Conservation (phyloP, 2,797 vertebrate species). For the Capromys pilorides region DNA sequence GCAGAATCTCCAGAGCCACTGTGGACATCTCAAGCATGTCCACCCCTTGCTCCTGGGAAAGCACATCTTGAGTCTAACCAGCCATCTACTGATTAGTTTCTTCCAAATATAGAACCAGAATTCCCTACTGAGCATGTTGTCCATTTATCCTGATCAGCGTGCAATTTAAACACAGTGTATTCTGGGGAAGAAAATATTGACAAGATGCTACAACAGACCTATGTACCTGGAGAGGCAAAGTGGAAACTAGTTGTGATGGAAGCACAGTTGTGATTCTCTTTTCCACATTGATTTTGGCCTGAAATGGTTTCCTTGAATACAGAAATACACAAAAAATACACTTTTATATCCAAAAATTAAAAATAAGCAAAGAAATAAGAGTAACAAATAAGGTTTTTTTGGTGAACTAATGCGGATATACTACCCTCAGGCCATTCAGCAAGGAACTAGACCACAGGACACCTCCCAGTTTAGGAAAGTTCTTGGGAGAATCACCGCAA, state of each 20-base stretch:
- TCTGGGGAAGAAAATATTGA: slow-evolving; percentile 44
- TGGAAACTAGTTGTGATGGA: slow-evolving; percentile 55
- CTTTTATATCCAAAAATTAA: slow-evolving; percentile 21
- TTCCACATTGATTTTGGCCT: not conserved
- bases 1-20: not conserved
- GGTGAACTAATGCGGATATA: not conserved
- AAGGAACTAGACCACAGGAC: not conserved
- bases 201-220: not conserved
- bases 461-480: not conserved
- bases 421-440: not conserved
- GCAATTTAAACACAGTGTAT: slow-evolving; percentile 63
- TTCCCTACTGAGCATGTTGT: not conserved
- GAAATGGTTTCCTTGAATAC: slow-evolving; percentile 55
- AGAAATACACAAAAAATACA: slow-evolving; percentile 21
- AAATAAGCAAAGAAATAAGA: slow-evolving; percentile 18
- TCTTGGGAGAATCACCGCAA: not conserved
- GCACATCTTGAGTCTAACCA: slow-evolving; percentile 33
- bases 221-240: slow-evolving; percentile 30
- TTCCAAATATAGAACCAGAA: slow-evolving; percentile 48
- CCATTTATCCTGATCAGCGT: slow-evolving; percentile 57
- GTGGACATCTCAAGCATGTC: not conserved
- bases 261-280: slow-evolving; percentile 43
- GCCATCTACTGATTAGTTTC: slow-evolving; percentile 4
- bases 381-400: not conserved
- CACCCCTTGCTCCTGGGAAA: not conserved